phyloP scores from a whole-genome alignment of 2,797 vertebrate species.

The Chaenodraco wilsoni region DNA sequence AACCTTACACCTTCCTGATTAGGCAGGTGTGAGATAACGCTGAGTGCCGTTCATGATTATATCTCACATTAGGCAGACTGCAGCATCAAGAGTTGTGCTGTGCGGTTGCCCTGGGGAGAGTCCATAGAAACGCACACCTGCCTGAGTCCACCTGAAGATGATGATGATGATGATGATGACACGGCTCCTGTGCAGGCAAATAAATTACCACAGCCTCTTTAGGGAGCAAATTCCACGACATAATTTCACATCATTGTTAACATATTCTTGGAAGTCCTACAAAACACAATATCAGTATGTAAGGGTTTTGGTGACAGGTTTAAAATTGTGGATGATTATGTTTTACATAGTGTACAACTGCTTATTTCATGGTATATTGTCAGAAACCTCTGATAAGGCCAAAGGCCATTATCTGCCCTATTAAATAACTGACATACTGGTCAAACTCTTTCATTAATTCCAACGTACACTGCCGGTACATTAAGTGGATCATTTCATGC shows the following conservation, averaged over 20 bases:
- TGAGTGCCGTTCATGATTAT: slow-evolving; percentile 61
- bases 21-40: slow-evolving; percentile 71
- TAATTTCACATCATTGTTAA: neutral
- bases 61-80: slow-evolving; percentile 74
- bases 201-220: slow-evolving; percentile 13
- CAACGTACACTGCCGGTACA: neutral
- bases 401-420: neutral
- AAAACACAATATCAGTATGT: neutral
- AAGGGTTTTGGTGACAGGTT: neutral
- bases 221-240: neutral
- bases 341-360: rapidly evolving
- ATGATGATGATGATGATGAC: slow-evolving; percentile 21
- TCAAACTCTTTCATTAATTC: slow-evolving; percentile 6
- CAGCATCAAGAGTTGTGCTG: slow-evolving; percentile 72
- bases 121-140: slow-evolving; percentile 66
- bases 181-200: neutral
- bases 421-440: neutral
- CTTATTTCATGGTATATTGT: neutral
- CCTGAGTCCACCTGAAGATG: slow-evolving; percentile 33
- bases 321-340: neutral
- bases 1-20: slow-evolving; percentile 37
- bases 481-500: slow-evolving; percentile 49
- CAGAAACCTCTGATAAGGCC: neutral
- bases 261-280: neutral
- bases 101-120: slow-evolving; percentile 35